Conservation (phyloP, 2,888 invertebrate species). For the Geophilus truncorum region DNA sequence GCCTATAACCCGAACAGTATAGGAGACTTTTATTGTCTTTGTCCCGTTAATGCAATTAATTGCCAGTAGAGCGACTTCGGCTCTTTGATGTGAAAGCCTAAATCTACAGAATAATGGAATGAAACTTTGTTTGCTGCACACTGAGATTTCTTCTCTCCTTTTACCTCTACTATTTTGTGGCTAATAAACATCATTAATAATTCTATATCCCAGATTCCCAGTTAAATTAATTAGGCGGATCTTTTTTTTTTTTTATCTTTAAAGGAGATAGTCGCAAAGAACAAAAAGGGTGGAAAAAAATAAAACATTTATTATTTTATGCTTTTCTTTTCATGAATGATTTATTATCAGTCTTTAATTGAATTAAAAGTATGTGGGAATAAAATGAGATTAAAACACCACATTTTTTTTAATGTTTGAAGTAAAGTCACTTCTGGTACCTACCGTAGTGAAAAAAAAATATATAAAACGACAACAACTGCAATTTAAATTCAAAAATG, state of each 20-base stretch:
- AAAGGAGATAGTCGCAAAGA: background rate
- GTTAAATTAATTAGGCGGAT: background rate
- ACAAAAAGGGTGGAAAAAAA: no score
- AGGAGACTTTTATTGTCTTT: slow-evolving; percentile 11
- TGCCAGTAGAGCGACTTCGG: slow-evolving; percentile 1
- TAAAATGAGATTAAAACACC: background rate
- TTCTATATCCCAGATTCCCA: background rate
- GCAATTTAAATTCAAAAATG: no score
- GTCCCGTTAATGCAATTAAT: slow-evolving; percentile 13
- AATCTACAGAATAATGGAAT: slow-evolving; percentile 3
- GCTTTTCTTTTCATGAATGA: background rate
- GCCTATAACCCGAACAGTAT: slow-evolving; percentile 1
- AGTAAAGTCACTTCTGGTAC: no score
- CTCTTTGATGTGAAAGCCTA: slow-evolving; percentile 13
- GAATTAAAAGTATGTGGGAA: background rate
- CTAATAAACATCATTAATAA: background rate
- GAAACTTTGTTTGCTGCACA: background rate
- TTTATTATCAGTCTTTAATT: background rate
- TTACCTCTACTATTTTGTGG: background rate
- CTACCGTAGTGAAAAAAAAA: no score
- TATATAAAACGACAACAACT: no score
- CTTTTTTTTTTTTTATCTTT: background rate
- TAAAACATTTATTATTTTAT: background rate
- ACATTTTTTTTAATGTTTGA: no score
- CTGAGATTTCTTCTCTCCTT: background rate